A percentile compares a stretch with the other conserved stretches of the same genome.
Evolutionary conservation across 2,113 vertebrate genomes (phyloP).

Genomic region (Channa argus): DNA sequence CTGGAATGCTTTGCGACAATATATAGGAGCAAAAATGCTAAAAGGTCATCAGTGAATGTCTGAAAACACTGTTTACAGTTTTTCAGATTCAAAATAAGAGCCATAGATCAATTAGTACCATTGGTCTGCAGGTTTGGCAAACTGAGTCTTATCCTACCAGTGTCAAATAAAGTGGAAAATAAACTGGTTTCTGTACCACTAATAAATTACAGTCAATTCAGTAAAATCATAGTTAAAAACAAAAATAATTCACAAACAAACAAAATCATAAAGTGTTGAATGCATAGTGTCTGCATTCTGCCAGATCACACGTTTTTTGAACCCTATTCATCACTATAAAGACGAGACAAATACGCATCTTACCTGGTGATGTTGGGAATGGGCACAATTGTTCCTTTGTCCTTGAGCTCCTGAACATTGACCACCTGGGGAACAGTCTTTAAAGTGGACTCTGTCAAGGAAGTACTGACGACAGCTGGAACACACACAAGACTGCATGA

Average conservation of each 20-base stretch:
- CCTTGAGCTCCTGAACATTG: constrained; percentile 91
- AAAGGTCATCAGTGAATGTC: background rate
- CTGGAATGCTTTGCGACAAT: background rate
- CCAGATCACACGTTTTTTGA: no score
- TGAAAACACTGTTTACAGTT: background rate
- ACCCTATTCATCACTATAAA: no score
- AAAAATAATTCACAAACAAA: no score
- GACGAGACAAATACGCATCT: constrained; percentile 22
- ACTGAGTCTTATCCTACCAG: background rate
- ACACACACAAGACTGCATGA: constrained; percentile 24
- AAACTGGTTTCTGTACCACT: no score
- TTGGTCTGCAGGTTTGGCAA: background rate
- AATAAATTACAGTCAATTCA: no score
- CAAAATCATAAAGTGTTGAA: no score
- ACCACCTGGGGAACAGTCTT: constrained; percentile 94
- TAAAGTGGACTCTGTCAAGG: constrained; percentile 90
- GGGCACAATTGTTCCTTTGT: constrained; percentile 68
- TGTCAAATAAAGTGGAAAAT: no score
- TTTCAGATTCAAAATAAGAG: background rate
- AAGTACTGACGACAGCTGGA: constrained; percentile 78
- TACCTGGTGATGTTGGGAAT: constrained; percentile 85
- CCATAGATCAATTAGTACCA: background rate
- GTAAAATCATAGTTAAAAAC: no score
- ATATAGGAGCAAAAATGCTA: background rate
- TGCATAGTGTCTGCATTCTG: no score